Evolutionary conservation across 2,888 invertebrate genomes (phyloP), one percentile per base, ranked within the genome.

Genomic region (Anoplius nigerrimus): DNA sequence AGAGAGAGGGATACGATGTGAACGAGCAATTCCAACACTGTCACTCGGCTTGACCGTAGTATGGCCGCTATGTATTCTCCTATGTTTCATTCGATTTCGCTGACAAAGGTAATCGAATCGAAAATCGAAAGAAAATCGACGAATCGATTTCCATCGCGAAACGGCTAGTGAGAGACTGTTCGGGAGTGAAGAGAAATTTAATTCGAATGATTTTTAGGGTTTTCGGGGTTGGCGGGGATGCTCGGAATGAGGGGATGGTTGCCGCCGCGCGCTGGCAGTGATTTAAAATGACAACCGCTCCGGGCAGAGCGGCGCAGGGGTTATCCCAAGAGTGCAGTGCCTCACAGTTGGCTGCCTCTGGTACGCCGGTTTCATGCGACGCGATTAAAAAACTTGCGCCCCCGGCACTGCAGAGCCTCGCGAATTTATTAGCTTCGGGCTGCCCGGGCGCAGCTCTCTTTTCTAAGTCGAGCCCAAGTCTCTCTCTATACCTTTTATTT

Each of bases 271-370:
- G 74, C 70, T 78, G 83, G 83, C 86, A 85, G 86, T 87, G 87
- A 87, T 87, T 87, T 86, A 86, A 87, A 87, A 87, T 87, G 87
- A 87, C 86, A 87, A 85, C 84, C 84, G 82, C 82, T 82, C 82
- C 80, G 80, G 84, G 79, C 80, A 34, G 34, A 34, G 34, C 72
- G 70, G 78, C 65, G 79, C 80, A 70, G 78, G 80, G 78, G 79
- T 75, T 79, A 82, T 86, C 87, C 86, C 87, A 83, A 76, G 87
- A 87, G 87, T 86, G 85, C 83, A 79, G 87, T 87, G 85, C 83
- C 83, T 87, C 86, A 87, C 83, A 48, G 48, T 48, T 48, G 48
- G 48, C 16, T 48, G 48, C 48, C 48, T 16, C 48, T 18, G 48
- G 16, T 16, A 74, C 75, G 76, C 73, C 73, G 81, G 79, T 83